Evolutionary conservation across 1,140 invertebrate species (phyloP).

Genomic region (Conus ventricosus): DNA sequence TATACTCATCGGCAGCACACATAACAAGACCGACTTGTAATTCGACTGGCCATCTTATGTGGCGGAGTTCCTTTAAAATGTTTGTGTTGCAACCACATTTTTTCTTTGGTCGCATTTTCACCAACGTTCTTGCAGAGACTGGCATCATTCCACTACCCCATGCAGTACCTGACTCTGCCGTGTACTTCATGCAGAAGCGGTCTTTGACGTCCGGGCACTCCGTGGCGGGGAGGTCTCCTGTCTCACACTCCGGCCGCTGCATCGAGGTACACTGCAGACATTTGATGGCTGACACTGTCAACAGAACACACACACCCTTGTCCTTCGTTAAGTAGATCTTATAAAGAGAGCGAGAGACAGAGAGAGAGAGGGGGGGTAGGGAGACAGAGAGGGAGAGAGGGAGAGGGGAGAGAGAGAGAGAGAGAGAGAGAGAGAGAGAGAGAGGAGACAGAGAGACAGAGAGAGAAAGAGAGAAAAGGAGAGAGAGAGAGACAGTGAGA

Average conservation of each 20-base stretch:
- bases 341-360: not conserved
- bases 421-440: not conserved
- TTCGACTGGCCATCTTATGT: no score
- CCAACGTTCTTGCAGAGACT: no score
- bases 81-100: no score
- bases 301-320: not conserved
- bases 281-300: constrained; percentile 16
- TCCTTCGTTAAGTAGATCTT: no score
- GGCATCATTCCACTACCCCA: no score
- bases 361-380: not conserved
- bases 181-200: constrained; percentile 24
- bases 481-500: not conserved
- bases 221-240: constrained; percentile 1
- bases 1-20: no score
- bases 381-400: not conserved
- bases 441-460: not conserved
- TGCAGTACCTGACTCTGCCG: constrained; percentile 6
- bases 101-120: no score
- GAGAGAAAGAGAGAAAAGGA: not conserved
- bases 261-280: constrained; percentile 21
- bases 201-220: not conserved
- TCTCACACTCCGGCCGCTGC: constrained; percentile 12
- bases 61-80: no score
- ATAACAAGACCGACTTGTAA: no score
- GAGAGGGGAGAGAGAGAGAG: not conserved